Conservation (phyloP, 1,140 invertebrate species). For the Drosophila pseudoananassae region DNA sequence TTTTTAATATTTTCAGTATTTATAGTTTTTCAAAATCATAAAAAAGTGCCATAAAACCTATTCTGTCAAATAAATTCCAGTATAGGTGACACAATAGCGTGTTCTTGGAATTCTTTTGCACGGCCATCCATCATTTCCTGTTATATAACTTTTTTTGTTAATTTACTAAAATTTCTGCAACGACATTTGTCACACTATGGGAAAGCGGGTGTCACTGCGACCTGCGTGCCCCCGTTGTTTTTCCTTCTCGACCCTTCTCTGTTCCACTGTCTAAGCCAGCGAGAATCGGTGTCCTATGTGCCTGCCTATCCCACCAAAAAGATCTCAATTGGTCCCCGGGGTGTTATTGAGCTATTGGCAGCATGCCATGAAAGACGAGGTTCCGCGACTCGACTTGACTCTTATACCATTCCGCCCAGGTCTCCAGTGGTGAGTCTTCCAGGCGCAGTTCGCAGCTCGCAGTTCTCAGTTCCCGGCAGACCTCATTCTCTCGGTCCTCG, state of each 20-base stretch:
- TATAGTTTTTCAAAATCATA: neutral
- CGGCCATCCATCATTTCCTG: neutral
- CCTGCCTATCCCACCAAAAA: conserved; percentile 67
- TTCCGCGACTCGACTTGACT: conserved; percentile 28
- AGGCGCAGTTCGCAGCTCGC: neutral
- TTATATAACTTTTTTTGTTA: neutral
- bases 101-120: neutral
- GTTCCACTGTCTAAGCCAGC: conserved; percentile 14
- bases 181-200: conserved; percentile 3
- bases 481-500: conserved; percentile 40
- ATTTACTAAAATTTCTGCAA: neutral
- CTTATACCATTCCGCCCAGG: conserved; percentile 18
- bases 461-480: conserved; percentile 12
- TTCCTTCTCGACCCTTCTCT: neutral
- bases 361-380: conserved; percentile 57
- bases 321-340: conserved; percentile 78
- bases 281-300: conserved; percentile 34
- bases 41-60: too few relatives aligned
- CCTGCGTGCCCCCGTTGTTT: conserved; percentile 9
- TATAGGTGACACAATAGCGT: neutral
- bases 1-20: neutral
- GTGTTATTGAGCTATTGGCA: conserved; percentile 80
- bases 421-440: conserved; percentile 40
- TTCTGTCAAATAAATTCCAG: too few relatives aligned
- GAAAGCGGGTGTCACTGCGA: conserved; percentile 6